phyloP scores from a whole-genome alignment of 23 tunicate genomes.

The Aplidium turbinatum region DNA sequence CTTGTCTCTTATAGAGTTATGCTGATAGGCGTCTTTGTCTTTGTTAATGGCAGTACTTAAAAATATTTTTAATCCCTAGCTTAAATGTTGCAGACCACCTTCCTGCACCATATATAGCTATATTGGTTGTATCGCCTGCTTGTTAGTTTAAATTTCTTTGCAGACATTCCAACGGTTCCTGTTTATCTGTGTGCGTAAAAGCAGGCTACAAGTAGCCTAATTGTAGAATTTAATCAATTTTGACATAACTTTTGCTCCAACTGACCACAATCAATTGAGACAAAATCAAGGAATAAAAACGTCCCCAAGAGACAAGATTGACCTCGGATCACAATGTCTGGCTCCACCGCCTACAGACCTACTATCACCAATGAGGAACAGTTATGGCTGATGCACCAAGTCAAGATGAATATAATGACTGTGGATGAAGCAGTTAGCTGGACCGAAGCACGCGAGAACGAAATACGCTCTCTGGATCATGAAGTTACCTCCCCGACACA shows the following conservation, averaged over 20 bases:
- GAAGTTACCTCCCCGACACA: constrained; percentile 10
- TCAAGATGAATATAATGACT: constrained; percentile 55
- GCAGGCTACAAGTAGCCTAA: too few relatives aligned
- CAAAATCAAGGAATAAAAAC: too few relatives aligned
- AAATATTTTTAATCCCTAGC: too few relatives aligned
- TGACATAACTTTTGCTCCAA: neutral
- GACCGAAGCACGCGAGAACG: constrained; percentile 48
- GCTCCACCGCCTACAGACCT: neutral
- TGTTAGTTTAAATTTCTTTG: neutral
- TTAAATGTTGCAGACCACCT: too few relatives aligned
- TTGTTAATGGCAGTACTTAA: too few relatives aligned
- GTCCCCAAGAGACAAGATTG: too few relatives aligned
- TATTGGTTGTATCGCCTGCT: neutral
- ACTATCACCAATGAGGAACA: constrained; percentile 63
- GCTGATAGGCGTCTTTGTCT: too few relatives aligned
- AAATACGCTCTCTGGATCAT: constrained; percentile 35
- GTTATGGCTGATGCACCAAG: constrained; percentile 76
- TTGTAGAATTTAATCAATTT: too few relatives aligned
- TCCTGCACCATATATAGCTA: too few relatives aligned
- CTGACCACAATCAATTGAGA: neutral
- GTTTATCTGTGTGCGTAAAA: neutral
- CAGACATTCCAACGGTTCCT: constrained; percentile 4
- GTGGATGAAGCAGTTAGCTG: constrained; percentile 74
- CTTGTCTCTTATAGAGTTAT: too few relatives aligned
- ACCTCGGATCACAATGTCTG: too few relatives aligned